Percentiles rank a stretch among this genome's conserved stretches.
These are phyloP conservation scores for Dendrocincla fuliginosa DNA, from an alignment of 2,797 vertebrate species.

Conservation along the genomic window DNA sequence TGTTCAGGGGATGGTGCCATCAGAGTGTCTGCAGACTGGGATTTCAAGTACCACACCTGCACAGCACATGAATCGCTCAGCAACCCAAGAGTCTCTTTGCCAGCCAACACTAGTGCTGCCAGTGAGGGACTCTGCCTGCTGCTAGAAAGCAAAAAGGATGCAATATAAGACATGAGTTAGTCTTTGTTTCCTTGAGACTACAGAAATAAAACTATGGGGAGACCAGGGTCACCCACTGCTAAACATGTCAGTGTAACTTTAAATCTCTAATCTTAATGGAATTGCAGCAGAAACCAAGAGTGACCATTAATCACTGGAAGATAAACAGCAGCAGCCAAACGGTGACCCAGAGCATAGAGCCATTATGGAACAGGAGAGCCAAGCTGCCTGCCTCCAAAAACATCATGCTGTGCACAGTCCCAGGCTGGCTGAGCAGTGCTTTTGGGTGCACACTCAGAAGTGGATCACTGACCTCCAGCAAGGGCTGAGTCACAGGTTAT, in stretches of 20 bases:
- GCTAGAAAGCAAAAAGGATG: background rate
- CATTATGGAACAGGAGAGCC: constrained; percentile 12
- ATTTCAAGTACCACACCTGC: background rate
- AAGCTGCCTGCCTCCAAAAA: constrained; percentile 13
- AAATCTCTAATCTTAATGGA: constrained; percentile 67
- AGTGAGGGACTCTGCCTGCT: background rate
- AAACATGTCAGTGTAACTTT: constrained; percentile 26
- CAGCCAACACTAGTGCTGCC: background rate
- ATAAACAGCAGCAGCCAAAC: constrained; percentile 65
- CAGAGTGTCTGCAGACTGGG: background rate
- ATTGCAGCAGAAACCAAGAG: constrained; percentile 60
- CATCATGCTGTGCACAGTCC: background rate
- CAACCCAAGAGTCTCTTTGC: background rate
- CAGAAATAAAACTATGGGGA: background rate
- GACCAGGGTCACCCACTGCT: constrained; percentile 5
- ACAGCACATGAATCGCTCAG: background rate
- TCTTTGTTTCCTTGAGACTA: background rate
- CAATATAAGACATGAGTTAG: background rate
- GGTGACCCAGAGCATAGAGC: background rate
- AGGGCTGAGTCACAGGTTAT: constrained; percentile 52
- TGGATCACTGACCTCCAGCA: background rate
- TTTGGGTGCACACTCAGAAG: background rate
- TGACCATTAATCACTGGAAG: constrained; percentile 61
- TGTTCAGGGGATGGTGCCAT: background rate
- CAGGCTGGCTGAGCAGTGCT: background rate